phyloP scores from a whole-genome alignment of 2,888 invertebrate genomes.

The Rhagophthalmus giganteus region DNA sequence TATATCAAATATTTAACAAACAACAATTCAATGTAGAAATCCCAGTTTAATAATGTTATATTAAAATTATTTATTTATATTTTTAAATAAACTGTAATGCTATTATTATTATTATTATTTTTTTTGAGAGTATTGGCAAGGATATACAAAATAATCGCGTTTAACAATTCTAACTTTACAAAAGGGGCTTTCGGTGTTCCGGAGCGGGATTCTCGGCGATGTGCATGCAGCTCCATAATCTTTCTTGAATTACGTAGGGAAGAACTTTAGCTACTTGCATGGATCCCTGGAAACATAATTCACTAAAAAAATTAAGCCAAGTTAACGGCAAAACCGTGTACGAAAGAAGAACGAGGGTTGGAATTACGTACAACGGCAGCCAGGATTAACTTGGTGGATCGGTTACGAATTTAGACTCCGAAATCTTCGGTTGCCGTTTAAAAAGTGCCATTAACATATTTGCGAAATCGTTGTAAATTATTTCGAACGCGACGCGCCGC shows the following conservation, averaged over 20 bases:
- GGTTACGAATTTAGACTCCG: too few relatives aligned
- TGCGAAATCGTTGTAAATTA: too few relatives aligned
- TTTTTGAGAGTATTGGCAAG: not conserved
- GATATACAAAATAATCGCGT: slow-evolving; percentile 3
- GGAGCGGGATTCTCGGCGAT: slow-evolving; percentile 48
- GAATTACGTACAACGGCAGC: too few relatives aligned
- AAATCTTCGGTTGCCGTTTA: too few relatives aligned
- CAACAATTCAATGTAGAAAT: slow-evolving; percentile 13
- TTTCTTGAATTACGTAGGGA: slow-evolving; percentile 49
- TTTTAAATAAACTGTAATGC: not conserved
- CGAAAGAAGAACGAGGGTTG: too few relatives aligned
- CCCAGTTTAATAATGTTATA: slow-evolving; percentile 9
- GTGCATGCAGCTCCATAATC: slow-evolving; percentile 53
- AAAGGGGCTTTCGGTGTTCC: slow-evolving; percentile 49
- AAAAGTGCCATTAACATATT: too few relatives aligned
- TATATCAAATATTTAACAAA: slow-evolving; percentile 20
- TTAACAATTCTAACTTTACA: slow-evolving; percentile 32
- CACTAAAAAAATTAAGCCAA: not conserved
- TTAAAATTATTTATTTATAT: slow-evolving; percentile 15
- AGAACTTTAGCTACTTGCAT: slow-evolving; percentile 56
- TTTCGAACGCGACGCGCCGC: too few relatives aligned
- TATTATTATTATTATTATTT: too few relatives aligned
- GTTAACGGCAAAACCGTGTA: too few relatives aligned
- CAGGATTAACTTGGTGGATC: too few relatives aligned
- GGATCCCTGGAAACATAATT: slow-evolving; percentile 50